Conservation (phyloP, 1,140 invertebrate species). For the Apis dorsata region DNA sequence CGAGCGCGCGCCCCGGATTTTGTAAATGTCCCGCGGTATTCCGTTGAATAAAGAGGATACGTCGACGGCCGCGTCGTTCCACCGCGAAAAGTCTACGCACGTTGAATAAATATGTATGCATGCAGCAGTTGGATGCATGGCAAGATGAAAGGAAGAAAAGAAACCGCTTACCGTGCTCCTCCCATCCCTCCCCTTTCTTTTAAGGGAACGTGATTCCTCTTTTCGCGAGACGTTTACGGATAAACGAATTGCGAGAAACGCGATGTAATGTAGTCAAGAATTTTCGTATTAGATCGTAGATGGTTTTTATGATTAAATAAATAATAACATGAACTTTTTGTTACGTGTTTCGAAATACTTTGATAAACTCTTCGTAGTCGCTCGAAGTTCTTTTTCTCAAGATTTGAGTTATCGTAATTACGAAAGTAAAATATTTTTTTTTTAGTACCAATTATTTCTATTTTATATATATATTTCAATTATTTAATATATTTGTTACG, state of each 20-base stretch:
- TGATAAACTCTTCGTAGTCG: no score
- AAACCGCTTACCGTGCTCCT: conserved; percentile 29
- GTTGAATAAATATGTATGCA: conserved; percentile 68
- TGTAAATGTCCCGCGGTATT: conserved; percentile 57
- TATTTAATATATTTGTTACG: no score
- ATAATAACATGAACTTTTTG: no score
- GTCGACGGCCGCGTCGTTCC: conserved; percentile 48
- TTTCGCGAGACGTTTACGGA: conserved; percentile 13
- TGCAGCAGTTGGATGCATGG: conserved; percentile 55
- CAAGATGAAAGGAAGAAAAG: conserved; percentile 51
- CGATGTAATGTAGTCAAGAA: not conserved
- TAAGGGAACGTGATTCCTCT: conserved; percentile 14
- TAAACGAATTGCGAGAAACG: conserved; percentile 24
- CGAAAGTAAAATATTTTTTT: no score
- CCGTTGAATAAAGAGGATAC: conserved; percentile 57
- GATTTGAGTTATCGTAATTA: no score
- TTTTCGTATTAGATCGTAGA: not conserved
- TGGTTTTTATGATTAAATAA: no score
- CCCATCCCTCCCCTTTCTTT: not conserved
- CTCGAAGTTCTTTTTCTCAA: no score
- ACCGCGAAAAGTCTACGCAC: conserved; percentile 60
- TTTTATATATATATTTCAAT: no score
- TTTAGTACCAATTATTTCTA: no score
- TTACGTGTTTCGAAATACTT: no score
- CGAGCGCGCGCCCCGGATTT: conserved; percentile 53